Evolutionary conservation across 2,888 invertebrate species (phyloP).

Genomic region (Acholoe squamosa): DNA sequence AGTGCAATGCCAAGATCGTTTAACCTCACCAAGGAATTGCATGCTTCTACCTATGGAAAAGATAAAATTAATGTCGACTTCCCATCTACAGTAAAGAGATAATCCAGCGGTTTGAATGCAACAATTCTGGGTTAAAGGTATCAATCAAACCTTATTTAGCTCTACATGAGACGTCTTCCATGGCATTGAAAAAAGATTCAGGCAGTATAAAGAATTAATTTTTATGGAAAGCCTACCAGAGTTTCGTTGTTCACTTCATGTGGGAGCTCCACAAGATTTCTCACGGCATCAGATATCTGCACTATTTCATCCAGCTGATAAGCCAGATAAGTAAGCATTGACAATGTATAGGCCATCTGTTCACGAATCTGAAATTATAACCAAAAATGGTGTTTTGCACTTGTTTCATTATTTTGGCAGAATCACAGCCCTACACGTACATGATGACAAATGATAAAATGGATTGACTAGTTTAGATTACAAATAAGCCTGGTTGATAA

Average conservation of each 20-base stretch:
- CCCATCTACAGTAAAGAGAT: not conserved
- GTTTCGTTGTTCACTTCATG: slow-evolving; percentile 3
- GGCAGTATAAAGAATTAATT: no score
- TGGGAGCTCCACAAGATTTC: not conserved
- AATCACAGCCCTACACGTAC: no score
- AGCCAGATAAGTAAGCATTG: not conserved
- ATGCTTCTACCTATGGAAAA: not conserved
- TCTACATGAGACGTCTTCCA: no score
- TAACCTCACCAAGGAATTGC: not conserved
- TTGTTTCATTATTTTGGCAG: no score
- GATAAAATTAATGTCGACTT: not conserved
- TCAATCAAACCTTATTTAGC: no score
- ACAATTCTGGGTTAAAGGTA: no score
- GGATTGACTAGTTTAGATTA: no score
- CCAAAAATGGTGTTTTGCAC: no score
- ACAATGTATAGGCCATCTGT: not conserved
- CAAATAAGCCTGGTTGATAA: no score
- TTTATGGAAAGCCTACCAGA: slow-evolving; percentile 16
- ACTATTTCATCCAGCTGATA: slow-evolving; percentile 37
- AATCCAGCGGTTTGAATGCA: no score
- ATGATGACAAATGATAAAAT: no score
- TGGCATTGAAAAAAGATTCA: no score
- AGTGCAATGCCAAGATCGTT: not conserved
- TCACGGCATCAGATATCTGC: not conserved
- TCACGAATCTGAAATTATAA: slow-evolving; percentile 34